phyloP scores from a whole-genome alignment of 2,888 invertebrate genomes.

The Lasioglossum zephyrum region DNA sequence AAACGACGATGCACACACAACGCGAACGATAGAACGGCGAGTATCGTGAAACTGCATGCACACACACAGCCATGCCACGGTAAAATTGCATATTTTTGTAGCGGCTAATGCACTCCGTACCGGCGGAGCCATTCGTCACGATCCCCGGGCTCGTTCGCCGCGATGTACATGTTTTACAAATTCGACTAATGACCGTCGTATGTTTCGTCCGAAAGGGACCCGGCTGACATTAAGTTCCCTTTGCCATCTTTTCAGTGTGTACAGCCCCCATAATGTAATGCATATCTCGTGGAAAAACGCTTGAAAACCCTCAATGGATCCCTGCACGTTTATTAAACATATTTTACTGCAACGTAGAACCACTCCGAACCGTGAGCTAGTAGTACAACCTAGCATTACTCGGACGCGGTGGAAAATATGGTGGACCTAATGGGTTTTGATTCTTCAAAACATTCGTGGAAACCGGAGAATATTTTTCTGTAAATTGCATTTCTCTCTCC shows the following conservation, averaged over 20 bases:
- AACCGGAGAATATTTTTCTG: background rate
- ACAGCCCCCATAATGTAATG: background rate
- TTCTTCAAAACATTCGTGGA: background rate
- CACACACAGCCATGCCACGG: background rate
- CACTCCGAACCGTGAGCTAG: background rate
- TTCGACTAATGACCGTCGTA: constrained; percentile 38
- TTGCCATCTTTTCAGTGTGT: background rate
- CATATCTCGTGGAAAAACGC: background rate
- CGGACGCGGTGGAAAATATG: background rate
- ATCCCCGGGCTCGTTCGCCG: constrained; percentile 1
- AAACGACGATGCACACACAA: constrained; percentile 4
- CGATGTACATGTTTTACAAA: constrained; percentile 43
- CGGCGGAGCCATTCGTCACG: constrained; percentile 42
- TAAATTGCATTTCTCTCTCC: background rate
- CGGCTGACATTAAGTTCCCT: constrained; percentile 19
- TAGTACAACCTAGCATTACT: background rate
- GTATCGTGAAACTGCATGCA: constrained; percentile 17
- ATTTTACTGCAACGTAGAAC: background rate
- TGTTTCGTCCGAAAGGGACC: background rate
- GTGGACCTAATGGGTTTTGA: background rate
- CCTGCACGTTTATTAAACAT: background rate
- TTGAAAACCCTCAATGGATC: background rate
- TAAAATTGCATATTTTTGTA: constrained; percentile 52
- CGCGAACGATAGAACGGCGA: constrained; percentile 25
- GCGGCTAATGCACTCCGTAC: constrained; percentile 40